Evolutionary conservation across 2,888 invertebrate species (phyloP).

Genomic region (Agrypnus murinus): DNA sequence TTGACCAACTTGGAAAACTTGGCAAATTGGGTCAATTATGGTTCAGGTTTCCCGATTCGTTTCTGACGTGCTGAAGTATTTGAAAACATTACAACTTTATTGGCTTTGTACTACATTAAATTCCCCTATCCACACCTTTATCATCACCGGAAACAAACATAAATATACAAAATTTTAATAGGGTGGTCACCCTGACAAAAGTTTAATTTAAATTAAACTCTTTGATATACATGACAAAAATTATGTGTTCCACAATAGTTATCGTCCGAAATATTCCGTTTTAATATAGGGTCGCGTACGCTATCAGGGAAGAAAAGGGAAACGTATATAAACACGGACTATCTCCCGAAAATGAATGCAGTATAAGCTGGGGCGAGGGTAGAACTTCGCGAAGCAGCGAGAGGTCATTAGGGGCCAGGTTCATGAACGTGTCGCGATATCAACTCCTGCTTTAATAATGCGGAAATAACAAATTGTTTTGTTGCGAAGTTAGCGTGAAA

Average conservation of each 20-base stretch:
- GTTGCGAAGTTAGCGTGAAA: conserved; percentile 54
- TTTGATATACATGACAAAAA: conserved; percentile 6
- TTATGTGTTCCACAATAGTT: conserved; percentile 17
- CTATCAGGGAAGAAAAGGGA: conserved; percentile 28
- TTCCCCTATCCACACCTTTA: no score
- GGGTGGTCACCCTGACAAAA: no score
- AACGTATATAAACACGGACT: conserved; percentile 30
- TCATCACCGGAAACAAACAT: no score
- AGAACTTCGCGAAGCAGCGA: conserved; percentile 31
- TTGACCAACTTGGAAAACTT: no score
- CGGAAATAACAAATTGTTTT: conserved; percentile 62
- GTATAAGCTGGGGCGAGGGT: conserved; percentile 31
- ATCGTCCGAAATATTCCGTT: conserved; percentile 22
- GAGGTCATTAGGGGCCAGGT: conserved; percentile 58
- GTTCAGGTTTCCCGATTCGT: no score
- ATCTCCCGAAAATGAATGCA: conserved; percentile 32
- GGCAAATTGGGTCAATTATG: no score
- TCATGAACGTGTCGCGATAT: conserved; percentile 57
- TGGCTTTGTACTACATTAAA: no score
- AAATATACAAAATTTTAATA: no score
- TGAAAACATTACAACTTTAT: no score
- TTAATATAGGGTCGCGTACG: conserved; percentile 24
- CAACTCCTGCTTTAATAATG: conserved; percentile 61
- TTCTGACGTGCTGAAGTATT: no score
- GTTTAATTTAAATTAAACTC: conserved; percentile 21